Evolutionary conservation across 2,888 invertebrate genomes (phyloP).

Genomic region (Drosophila imparisetae): DNA sequence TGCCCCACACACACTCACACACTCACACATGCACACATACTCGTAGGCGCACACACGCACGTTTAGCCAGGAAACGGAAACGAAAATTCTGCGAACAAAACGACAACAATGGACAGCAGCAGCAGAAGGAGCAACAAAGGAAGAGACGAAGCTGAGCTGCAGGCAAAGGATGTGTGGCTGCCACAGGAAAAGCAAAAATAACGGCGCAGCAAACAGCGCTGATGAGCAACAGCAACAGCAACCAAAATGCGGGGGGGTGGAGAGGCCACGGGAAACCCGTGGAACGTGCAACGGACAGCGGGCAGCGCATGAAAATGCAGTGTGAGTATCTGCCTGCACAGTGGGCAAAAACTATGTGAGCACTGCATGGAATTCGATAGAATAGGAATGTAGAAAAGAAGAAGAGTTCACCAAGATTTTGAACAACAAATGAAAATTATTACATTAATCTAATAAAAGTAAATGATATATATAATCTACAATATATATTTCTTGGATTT

Average conservation of each 20-base stretch:
- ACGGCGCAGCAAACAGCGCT: conserved; percentile 78
- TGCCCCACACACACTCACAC: conserved; percentile 56
- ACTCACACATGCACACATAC: conserved; percentile 22
- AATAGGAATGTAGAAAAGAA: neutral
- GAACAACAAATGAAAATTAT: neutral
- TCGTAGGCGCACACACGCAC: conserved; percentile 60
- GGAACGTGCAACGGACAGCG: conserved; percentile 18
- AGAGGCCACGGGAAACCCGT: neutral
- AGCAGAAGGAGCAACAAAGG: conserved; percentile 23
- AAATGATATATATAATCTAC: neutral
- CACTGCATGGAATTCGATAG: neutral
- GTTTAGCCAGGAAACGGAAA: conserved; percentile 79
- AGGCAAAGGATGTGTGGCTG: conserved; percentile 44
- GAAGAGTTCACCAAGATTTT: neutral
- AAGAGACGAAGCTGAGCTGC: conserved; percentile 40
- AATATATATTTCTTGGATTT: neutral
- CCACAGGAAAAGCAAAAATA: conserved; percentile 76
- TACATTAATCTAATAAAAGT: neutral
- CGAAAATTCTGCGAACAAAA: conserved; percentile 80
- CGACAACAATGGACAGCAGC: conserved; percentile 59
- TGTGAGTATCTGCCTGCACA: conserved; percentile 35
- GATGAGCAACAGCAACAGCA: conserved; percentile 64
- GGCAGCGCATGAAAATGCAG: conserved; percentile 12
- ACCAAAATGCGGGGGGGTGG: conserved; percentile 18
- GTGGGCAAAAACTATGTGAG: conserved; percentile 4